A percentile compares a stretch with the other conserved stretches of the same genome.
These are phyloP conservation scores for Cremastinae sp. DNA, from an alignment of 2,888 invertebrate genomes.

Conservation along the genomic window DNA sequence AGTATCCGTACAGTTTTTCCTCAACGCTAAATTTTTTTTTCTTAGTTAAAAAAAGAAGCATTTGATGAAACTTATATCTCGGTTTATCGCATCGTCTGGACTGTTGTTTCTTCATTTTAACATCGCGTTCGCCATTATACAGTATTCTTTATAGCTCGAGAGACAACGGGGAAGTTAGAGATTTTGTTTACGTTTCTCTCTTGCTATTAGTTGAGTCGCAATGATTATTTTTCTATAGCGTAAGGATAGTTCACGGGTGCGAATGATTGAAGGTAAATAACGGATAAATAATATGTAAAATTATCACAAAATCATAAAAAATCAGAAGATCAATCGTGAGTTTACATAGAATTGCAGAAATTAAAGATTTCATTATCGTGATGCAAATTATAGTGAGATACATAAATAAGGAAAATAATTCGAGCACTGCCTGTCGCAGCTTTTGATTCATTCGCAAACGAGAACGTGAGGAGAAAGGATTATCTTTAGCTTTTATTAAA, in stretches of 20 bases:
- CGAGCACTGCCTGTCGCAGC: not conserved
- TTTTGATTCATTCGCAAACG: conserved; percentile 25
- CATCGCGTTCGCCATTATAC: conserved; percentile 68
- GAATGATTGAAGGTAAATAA: conserved; percentile 31
- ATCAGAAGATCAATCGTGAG: too few relatives aligned
- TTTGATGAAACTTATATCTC: not conserved
- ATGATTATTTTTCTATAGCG: conserved; percentile 16
- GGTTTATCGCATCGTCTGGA: not conserved
- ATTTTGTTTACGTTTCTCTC: conserved; percentile 17
- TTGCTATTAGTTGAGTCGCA: conserved; percentile 32
- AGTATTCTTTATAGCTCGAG: conserved; percentile 67
- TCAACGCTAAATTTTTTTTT: not conserved
- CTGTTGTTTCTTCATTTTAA: conserved; percentile 58
- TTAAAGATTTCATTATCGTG: too few relatives aligned
- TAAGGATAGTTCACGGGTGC: conserved; percentile 22
- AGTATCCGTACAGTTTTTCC: not conserved
- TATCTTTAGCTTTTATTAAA: conserved; percentile 63
- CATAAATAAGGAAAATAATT: too few relatives aligned
- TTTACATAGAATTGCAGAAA: too few relatives aligned
- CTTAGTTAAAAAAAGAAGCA: not conserved
- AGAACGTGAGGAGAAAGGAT: conserved; percentile 18
- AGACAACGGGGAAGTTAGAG: conserved; percentile 20
- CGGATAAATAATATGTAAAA: conserved; percentile 27
- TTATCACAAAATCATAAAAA: too few relatives aligned
- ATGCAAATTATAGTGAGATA: too few relatives aligned